Conservation (phyloP, 2,797 vertebrate species). For the Anguilla megastoma region DNA sequence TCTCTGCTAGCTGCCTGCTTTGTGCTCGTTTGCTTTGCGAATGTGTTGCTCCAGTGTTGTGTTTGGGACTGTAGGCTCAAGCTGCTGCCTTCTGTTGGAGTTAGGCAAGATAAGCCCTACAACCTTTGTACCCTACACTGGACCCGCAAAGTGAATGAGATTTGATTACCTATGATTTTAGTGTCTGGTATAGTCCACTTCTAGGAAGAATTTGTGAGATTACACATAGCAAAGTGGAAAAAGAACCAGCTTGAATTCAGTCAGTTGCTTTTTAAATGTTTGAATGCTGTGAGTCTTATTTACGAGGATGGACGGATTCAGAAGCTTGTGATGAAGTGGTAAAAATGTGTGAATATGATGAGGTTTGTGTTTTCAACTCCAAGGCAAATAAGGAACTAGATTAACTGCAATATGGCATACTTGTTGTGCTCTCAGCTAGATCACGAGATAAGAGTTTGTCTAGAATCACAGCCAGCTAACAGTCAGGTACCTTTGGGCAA, state of each 20-base stretch:
- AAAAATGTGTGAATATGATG: not conserved
- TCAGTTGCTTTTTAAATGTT: not conserved
- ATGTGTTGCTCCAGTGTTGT: not conserved
- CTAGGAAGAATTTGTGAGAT: not conserved
- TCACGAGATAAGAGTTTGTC: not conserved
- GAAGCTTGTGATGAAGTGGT: not conserved
- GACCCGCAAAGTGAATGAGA: not conserved
- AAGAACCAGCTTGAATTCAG: not conserved
- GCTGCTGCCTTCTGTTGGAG: slow-evolving; percentile 21
- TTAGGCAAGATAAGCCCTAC: not conserved
- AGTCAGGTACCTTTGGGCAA: not conserved
- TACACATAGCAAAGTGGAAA: not conserved
- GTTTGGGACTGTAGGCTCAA: not conserved
- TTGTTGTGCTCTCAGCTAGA: not conserved
- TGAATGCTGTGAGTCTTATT: not conserved
- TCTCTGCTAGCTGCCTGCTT: slow-evolving; percentile 31
- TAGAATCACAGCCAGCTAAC: not conserved
- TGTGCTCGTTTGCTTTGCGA: not conserved
- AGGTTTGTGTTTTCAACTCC: not conserved
- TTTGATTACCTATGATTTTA: slow-evolving; percentile 17
- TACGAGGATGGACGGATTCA: not conserved
- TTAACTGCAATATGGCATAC: not conserved
- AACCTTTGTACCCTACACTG: not conserved
- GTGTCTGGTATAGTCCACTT: not conserved
- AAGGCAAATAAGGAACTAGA: not conserved